Evolutionary conservation across 2,888 invertebrate genomes (phyloP), one percentile per base, ranked within the genome.

Genomic region (Cerastis rubricosa): DNA sequence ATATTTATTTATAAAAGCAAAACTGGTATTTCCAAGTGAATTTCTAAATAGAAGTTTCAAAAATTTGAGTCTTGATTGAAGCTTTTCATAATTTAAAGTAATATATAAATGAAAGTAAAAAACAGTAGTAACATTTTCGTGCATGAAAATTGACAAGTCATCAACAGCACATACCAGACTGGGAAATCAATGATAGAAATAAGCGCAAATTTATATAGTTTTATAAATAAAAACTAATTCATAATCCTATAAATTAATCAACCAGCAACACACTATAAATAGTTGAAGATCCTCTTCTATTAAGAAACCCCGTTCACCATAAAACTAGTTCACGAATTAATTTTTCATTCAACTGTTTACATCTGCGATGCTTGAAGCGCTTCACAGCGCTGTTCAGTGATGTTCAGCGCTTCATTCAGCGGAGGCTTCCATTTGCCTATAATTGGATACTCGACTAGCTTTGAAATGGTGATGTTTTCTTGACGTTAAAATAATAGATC

Each of bases 281-380:
- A 25, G 8, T 45, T 73, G 14, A 80, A 65, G 35, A 35, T 22
- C 5, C 64, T 43, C 64, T 64, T 64, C n/a, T 72, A 65, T 57
- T 49, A 72, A 65, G 72, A 65, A 72, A 49, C 22, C n/a, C 35
- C 49, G 40, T 79, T 71, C 22, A 25, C 80, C 51, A 61, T 25
- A 35, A 45, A 80, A 80, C 57, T 73, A 49, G 65, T 73, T 66
- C 65, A 51, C 59, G 65, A 57, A 80, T 74, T n/a, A 74, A 45
- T 61, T 65, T 80, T 80, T 73, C 74, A 80, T 78, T 80, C 80
- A 80, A 68, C 67, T 67, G 49, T 79, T 82, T 81, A 76, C 59
- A 49, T 70, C 47, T 40, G n/a, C 35, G 51, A 17, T 75, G 69
- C 47, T 66, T 65, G 69, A 59, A 76, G 69, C 76, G 65, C 45